A percentile compares a stretch with the other conserved stretches of the same genome.
These are phyloP conservation scores for Agonum fuliginosum DNA, from an alignment of 2,888 invertebrate genomes.

Conservation along the genomic window DNA sequence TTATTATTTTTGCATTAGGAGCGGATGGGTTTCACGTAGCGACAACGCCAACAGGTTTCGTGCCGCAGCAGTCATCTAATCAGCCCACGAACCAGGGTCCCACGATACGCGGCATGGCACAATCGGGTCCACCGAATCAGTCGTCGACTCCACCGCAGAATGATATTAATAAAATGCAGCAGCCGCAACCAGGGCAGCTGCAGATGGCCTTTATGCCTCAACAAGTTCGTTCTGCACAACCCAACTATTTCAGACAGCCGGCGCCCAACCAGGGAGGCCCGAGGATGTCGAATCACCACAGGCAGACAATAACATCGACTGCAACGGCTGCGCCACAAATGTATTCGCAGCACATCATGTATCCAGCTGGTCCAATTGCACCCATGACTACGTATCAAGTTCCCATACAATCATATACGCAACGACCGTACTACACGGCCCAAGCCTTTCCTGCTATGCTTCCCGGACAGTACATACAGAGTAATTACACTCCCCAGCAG, in stretches of 20 bases:
- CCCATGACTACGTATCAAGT: constrained; percentile 47
- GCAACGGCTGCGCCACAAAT: constrained; percentile 56
- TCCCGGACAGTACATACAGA: constrained; percentile 63
- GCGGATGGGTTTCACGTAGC: constrained; percentile 69
- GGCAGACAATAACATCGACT: constrained; percentile 52
- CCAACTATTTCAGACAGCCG: constrained; percentile 30
- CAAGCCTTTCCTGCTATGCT: constrained; percentile 43
- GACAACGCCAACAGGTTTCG: constrained; percentile 63
- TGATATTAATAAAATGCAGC: constrained; percentile 70
- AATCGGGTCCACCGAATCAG: constrained; percentile 71
- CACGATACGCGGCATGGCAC: constrained; percentile 69
- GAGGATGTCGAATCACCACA: constrained; percentile 55
- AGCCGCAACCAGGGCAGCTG: constrained; percentile 65
- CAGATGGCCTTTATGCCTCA: constrained; percentile 63
- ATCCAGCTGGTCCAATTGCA: constrained; percentile 45
- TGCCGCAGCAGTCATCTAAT: constrained; percentile 68
- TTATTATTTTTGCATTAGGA: constrained; percentile 66
- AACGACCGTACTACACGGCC: constrained; percentile 58
- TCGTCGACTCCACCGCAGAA: constrained; percentile 72
- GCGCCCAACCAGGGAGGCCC: constrained; percentile 53
- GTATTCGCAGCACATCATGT: constrained; percentile 52
- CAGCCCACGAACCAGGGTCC: constrained; percentile 70
- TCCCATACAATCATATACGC: constrained; percentile 25
- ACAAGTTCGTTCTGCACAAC: constrained; percentile 35
- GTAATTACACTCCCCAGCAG: constrained; percentile 47